These are phyloP conservation scores for Menura novaehollandiae DNA, from an alignment of 2,113 vertebrate species.

Conservation along the genomic window DNA sequence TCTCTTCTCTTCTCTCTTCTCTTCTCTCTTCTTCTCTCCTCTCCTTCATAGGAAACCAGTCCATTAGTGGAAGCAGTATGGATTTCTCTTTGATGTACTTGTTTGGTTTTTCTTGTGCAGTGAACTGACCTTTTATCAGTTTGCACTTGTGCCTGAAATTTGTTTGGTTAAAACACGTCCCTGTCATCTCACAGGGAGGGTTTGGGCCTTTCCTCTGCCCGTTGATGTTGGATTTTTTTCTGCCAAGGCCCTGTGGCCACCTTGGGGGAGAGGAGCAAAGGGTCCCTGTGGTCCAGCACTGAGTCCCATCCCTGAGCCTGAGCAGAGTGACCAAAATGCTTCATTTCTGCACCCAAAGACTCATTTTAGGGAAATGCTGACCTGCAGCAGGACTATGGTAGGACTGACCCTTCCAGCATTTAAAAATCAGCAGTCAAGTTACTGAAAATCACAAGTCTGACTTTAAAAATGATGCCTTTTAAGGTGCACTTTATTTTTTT, in stretches of 20 bases:
- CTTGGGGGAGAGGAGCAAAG: not conserved
- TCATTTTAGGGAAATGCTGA: not conserved
- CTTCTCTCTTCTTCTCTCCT: too few relatives aligned
- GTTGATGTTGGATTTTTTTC: not conserved
- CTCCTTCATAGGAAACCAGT: not conserved
- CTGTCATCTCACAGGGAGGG: not conserved
- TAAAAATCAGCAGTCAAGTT: not conserved
- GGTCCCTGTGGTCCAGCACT: not conserved
- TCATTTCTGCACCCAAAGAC: not conserved
- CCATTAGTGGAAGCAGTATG: not conserved
- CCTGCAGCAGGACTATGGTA: accelerated
- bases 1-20: too few relatives aligned
- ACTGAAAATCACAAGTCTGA: not conserved
- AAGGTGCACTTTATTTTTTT: not conserved
- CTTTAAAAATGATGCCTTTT: not conserved
- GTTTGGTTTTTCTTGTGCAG: not conserved
- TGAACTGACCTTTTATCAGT: not conserved
- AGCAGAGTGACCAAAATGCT: not conserved
- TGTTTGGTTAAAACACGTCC: not conserved
- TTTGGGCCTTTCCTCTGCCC: not conserved
- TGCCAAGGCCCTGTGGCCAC: not conserved
- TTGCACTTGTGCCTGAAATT: not conserved
- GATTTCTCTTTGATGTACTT: not conserved
- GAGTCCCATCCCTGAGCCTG: not conserved
- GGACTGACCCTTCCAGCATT: not conserved